Percentiles rank a stretch among this genome's conserved stretches.
These are phyloP conservation scores for Agrilus cyanescens DNA, from an alignment of 2,888 invertebrate species.

Conservation along the genomic window DNA sequence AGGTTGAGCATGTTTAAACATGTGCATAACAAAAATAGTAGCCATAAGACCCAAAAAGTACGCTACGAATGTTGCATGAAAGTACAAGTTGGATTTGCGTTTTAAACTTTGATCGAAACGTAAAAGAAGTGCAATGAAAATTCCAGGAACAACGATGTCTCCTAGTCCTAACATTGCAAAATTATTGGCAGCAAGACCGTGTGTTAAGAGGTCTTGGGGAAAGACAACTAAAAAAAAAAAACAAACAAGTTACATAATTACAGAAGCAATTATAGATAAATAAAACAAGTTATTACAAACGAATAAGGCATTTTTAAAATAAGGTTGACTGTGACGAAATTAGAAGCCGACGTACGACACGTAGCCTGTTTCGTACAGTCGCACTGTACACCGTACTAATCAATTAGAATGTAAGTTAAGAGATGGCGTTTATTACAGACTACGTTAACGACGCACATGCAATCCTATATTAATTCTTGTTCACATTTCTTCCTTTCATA, in stretches of 20 bases:
- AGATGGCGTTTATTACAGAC: no score
- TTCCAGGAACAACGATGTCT: constrained; percentile 98
- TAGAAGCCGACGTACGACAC: no score
- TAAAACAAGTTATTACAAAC: no score
- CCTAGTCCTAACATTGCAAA: constrained; percentile 99
- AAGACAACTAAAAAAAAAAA: constrained; percentile 69
- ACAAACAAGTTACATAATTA: neutral
- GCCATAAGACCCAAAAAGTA: constrained; percentile 87
- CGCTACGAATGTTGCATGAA: constrained; percentile 82
- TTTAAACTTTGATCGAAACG: constrained; percentile 88
- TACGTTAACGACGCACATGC: no score
- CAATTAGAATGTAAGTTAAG: no score
- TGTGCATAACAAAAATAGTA: constrained; percentile 96
- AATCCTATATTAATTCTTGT: no score
- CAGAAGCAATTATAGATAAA: neutral
- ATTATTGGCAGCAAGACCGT: constrained; percentile 81
- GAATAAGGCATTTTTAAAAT: no score
- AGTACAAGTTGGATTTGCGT: constrained; percentile 72
- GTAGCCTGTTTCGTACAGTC: no score
- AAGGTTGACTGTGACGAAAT: no score
- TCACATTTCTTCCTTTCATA: no score
- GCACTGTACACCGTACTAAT: no score
- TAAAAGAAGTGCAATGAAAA: constrained; percentile 92
- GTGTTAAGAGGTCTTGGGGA: constrained; percentile 92
- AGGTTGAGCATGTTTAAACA: constrained; percentile 97